phyloP scores from a whole-genome alignment of 2,113 vertebrate species.

The Atractosteus spatula region DNA sequence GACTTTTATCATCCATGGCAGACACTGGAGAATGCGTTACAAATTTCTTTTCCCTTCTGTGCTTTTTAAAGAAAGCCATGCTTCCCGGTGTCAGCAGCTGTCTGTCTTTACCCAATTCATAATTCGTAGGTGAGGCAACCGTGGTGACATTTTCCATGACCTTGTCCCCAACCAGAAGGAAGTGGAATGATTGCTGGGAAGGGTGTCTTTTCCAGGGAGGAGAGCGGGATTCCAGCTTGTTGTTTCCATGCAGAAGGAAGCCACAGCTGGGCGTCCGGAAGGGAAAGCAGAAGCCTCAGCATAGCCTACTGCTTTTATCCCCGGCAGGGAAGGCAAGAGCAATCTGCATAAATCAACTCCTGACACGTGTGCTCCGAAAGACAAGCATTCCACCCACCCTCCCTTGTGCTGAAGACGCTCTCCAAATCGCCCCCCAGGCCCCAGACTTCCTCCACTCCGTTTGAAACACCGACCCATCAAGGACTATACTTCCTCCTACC shows the following conservation, averaged over 20 bases:
- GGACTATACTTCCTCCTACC: too few species aligned
- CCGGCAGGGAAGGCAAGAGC: neutral
- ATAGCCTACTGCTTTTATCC: neutral
- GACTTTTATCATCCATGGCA: too few species aligned
- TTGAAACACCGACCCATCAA: too few species aligned
- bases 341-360: neutral
- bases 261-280: neutral
- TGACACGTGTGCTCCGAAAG: too few species aligned
- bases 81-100: neutral
- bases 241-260: neutral
- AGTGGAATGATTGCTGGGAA: neutral
- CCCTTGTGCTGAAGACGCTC: too few species aligned
- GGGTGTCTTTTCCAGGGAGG: neutral
- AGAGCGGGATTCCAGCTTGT: neutral
- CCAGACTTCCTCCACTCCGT: too few species aligned
- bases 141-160: constrained; percentile 1
- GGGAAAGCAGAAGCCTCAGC: neutral
- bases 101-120: neutral
- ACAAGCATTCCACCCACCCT: too few species aligned
- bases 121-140: neutral
- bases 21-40: too few species aligned
- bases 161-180: neutral
- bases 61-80: neutral
- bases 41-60: too few species aligned
- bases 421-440: too few species aligned